Conservation (phyloP, 2,113 vertebrate genomes). For the Addax nasomaculatus region DNA sequence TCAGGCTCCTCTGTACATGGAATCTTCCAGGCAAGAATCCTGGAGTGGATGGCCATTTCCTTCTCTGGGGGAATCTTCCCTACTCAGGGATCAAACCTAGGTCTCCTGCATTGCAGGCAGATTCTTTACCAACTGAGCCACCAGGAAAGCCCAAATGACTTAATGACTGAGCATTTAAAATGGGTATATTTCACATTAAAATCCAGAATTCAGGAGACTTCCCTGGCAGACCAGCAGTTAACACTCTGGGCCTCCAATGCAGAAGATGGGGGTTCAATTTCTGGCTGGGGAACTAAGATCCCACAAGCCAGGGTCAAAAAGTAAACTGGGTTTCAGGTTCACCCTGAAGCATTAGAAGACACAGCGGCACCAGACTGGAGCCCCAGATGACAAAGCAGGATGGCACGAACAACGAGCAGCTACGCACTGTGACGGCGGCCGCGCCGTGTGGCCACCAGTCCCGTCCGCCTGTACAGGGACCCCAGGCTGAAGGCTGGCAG, state of each 20-base stretch:
- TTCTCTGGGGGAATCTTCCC: neutral
- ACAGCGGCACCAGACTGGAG: neutral
- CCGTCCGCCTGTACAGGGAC: neutral
- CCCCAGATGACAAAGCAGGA: neutral
- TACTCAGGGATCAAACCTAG: neutral
- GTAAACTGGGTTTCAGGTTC: neutral
- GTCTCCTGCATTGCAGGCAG: neutral
- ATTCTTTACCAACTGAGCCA: neutral
- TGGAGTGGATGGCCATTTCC: neutral
- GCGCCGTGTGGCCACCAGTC: neutral
- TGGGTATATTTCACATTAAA: neutral
- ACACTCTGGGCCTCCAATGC: neutral
- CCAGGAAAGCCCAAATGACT: neutral
- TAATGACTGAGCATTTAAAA: neutral
- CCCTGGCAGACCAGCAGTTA: neutral
- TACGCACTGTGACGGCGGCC: rapidly evolving
- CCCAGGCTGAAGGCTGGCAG: neutral
- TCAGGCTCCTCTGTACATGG: neutral
- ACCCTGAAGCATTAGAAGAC: neutral
- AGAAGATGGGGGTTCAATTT: neutral
- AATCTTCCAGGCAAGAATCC: neutral
- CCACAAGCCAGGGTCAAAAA: neutral
- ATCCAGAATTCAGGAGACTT: neutral
- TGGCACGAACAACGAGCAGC: neutral
- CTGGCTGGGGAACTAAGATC: neutral